These are phyloP conservation scores for Pollimyrus isidori DNA, from an alignment of 2,113 vertebrate species.

Conservation along the genomic window DNA sequence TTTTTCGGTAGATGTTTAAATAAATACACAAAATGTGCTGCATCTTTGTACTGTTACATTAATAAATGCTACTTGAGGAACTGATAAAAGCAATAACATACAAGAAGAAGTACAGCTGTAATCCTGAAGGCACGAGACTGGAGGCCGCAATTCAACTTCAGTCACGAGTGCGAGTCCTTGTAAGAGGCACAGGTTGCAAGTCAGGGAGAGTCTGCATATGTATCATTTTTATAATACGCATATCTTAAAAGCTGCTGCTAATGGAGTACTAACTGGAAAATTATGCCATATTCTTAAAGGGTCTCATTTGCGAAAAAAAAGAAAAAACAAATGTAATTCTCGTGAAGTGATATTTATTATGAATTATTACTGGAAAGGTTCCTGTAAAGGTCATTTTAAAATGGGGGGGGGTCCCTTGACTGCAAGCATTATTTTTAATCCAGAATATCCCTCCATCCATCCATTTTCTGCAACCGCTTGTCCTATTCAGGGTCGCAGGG, in stretches of 20 bases:
- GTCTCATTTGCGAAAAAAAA: not conserved
- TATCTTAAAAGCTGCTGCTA: not conserved
- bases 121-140: too few species aligned
- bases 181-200: not conserved
- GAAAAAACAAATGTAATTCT: not conserved
- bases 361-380: not conserved
- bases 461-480: not conserved
- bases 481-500: not conserved
- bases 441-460: not conserved
- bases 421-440: not conserved
- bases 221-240: not conserved
- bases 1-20: too few species aligned
- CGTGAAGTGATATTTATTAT: not conserved
- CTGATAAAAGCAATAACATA: too few species aligned
- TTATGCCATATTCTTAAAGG: not conserved
- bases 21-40: too few species aligned
- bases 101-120: too few species aligned
- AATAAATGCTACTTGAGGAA: too few species aligned
- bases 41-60: too few species aligned
- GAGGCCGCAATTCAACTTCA: not conserved
- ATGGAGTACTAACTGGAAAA: not conserved
- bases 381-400: not conserved
- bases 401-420: not conserved
- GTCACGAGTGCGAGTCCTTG: not conserved
- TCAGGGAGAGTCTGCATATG: not conserved